phyloP scores from a whole-genome alignment of 1,140 invertebrate genomes.

The Ceratina japonica region DNA sequence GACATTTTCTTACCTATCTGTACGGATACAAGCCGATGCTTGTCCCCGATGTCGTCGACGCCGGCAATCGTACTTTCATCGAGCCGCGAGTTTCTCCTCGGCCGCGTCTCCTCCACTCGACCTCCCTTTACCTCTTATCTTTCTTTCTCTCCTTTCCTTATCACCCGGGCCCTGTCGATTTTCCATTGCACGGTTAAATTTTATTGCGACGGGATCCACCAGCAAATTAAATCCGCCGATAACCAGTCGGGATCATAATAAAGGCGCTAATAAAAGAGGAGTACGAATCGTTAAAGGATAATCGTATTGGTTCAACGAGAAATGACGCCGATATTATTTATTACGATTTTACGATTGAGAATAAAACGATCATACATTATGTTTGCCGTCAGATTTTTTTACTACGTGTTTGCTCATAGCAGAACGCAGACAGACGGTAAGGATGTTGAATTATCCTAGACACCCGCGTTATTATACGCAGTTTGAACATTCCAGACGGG shows the following conservation, averaged over 20 bases:
- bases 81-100: slow-evolving; percentile 36
- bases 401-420: too few species aligned
- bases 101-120: too few species aligned
- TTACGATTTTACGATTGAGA: slow-evolving; percentile 24
- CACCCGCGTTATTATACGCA: slow-evolving; percentile 19
- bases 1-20: slow-evolving; percentile 54
- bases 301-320: slow-evolving; percentile 31
- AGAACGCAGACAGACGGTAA: too few species aligned
- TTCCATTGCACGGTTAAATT: slow-evolving; percentile 41
- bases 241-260: neutral
- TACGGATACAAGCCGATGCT: slow-evolving; percentile 50
- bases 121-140: slow-evolving; percentile 21
- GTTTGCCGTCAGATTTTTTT: neutral
- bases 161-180: slow-evolving; percentile 15
- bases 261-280: too few species aligned
- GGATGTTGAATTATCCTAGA: too few species aligned
- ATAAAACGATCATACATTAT: slow-evolving; percentile 15
- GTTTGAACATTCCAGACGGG: slow-evolving; percentile 26
- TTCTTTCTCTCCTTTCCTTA: slow-evolving; percentile 34
- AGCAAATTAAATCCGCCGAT: slow-evolving; percentile 42
- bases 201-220: slow-evolving; percentile 37
- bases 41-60: slow-evolving; percentile 42
- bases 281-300: too few species aligned
- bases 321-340: slow-evolving; percentile 24
- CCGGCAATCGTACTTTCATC: slow-evolving; percentile 53